Evolutionary conservation across 92 coral and sea anemone species (phyloP).

Genomic region (Phenganax subtilis): DNA sequence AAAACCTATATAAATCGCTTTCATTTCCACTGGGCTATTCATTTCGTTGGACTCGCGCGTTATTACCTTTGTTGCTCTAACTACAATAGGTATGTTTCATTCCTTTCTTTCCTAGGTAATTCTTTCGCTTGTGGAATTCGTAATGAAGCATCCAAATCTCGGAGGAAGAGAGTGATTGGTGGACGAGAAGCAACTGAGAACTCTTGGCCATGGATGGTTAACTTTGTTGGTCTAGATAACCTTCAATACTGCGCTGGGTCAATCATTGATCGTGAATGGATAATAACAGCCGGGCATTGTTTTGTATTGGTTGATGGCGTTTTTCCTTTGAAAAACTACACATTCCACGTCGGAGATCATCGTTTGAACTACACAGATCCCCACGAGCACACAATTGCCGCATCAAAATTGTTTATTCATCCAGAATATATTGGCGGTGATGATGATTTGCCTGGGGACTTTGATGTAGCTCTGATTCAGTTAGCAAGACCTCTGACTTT

Average conservation of each 20-base stretch:
- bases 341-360: conserved; percentile 63
- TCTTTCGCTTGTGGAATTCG: conserved; percentile 22
- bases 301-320: conserved; percentile 17
- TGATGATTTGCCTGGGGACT: conserved; percentile 40
- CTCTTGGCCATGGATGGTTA: conserved; percentile 49
- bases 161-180: conserved; percentile 47
- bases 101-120: background rate
- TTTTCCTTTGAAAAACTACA: conserved; percentile 21
- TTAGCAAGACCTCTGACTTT: conserved; percentile 54
- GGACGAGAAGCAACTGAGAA: conserved; percentile 37
- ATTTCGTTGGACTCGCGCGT: background rate
- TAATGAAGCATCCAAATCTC: background rate
- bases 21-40: no score
- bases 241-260: conserved; percentile 69
- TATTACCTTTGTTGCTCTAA: background rate
- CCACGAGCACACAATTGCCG: conserved; percentile 52
- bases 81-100: no score
- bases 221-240: conserved; percentile 38
- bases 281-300: conserved; percentile 73
- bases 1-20: no score
- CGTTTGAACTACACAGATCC: conserved; percentile 47
- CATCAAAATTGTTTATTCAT: conserved; percentile 47
- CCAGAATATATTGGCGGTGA: conserved; percentile 35
- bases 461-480: conserved; percentile 57
- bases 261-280: conserved; percentile 67